Percentiles rank a stretch among this genome's conserved stretches.
phyloP scores from a whole-genome alignment of 2,113 vertebrate genomes.

The Castor canadensis region DNA sequence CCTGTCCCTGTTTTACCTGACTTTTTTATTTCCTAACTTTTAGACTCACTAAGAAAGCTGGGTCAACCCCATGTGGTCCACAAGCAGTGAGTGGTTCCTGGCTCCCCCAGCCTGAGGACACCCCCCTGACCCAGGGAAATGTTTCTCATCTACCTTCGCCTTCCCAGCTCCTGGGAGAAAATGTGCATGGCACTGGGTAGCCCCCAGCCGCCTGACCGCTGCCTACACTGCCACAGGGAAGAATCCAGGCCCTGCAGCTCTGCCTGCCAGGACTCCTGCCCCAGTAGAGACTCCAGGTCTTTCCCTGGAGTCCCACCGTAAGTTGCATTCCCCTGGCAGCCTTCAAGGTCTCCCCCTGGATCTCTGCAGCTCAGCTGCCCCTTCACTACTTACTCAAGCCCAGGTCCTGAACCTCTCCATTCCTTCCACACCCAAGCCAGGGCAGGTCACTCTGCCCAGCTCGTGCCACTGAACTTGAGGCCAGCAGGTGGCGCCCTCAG shows the following conservation, averaged over 20 bases:
- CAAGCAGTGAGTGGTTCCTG: background rate
- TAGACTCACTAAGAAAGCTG: too few relatives aligned
- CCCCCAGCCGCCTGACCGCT: background rate
- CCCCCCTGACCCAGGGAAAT: background rate
- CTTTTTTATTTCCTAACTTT: too few relatives aligned
- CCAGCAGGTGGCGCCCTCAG: constrained; percentile 49
- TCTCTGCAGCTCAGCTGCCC: too few relatives aligned
- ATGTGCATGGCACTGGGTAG: background rate
- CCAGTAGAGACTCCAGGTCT: background rate
- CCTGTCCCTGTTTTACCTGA: too few relatives aligned
- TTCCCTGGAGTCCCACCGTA: background rate
- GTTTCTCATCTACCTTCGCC: too few relatives aligned
- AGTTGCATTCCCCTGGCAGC: background rate
- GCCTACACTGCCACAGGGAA: fast-evolving
- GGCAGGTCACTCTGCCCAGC: background rate
- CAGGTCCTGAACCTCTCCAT: background rate
- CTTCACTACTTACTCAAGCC: background rate
- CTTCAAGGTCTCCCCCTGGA: background rate
- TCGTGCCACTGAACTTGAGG: background rate
- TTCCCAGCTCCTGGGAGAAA: background rate
- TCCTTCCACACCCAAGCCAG: background rate
- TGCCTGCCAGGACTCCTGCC: background rate
- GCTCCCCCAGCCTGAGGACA: background rate
- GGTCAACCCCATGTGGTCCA: background rate
- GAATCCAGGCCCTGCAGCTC: background rate